Conservation (phyloP, 2,113 vertebrate species). For the Sander lucioperca region DNA sequence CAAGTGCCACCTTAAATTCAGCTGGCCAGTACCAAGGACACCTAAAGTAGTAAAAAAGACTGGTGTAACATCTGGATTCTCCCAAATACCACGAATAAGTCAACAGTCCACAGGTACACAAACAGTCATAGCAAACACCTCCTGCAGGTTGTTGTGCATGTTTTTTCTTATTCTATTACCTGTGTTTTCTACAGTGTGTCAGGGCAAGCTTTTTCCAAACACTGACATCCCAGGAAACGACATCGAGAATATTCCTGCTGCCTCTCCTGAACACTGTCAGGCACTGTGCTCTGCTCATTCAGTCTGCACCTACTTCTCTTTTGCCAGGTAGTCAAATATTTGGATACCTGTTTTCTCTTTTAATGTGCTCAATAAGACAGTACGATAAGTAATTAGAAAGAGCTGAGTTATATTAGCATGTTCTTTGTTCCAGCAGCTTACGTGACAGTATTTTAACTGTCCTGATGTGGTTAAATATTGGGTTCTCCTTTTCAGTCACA, state of each 20-base stretch:
- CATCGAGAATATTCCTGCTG: background rate
- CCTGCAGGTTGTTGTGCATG: fast-evolving
- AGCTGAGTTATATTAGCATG: too few species aligned
- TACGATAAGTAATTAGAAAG: too few species aligned
- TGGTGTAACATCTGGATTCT: slow-evolving; percentile 67
- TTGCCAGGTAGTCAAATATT: slow-evolving; percentile 23
- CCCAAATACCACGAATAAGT: slow-evolving; percentile 9
- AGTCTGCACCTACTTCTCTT: slow-evolving; percentile 72
- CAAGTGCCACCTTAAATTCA: slow-evolving; percentile 76
- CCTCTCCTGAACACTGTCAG: slow-evolving; percentile 70
- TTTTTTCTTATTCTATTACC: background rate
- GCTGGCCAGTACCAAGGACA: slow-evolving; percentile 47
- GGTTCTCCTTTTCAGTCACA: background rate
- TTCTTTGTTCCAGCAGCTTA: too few species aligned
- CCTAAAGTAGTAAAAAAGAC: slow-evolving; percentile 6
- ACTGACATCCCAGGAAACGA: slow-evolving; percentile 44
- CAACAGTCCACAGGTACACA: slow-evolving; percentile 27
- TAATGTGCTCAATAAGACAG: background rate
- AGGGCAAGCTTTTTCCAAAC: slow-evolving; percentile 42
- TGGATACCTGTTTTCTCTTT: too few species aligned
- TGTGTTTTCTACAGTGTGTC: slow-evolving; percentile 46
- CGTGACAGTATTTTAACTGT: background rate
- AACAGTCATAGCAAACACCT: background rate
- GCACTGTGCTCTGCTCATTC: slow-evolving; percentile 69
- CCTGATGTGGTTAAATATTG: background rate